Percentiles rank a stretch among this genome's conserved stretches.
Conservation (phyloP, 2,113 vertebrate species). For the Tringa solitaria region DNA sequence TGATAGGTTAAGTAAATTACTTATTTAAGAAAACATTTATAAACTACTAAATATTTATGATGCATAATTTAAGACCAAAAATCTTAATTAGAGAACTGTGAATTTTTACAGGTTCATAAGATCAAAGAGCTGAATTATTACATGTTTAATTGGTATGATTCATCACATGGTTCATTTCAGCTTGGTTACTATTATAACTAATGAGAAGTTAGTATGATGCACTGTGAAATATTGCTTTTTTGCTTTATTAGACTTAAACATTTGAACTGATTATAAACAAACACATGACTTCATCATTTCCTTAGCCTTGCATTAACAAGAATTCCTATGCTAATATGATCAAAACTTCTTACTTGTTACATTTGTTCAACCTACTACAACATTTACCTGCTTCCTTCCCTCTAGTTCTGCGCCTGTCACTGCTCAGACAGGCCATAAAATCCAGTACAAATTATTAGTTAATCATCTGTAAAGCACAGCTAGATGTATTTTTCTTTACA, state of each 20-base stretch:
- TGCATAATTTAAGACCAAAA: not conserved
- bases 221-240: not conserved
- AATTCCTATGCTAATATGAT: not conserved
- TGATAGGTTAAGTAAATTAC: not conserved
- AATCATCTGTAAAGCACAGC: not conserved
- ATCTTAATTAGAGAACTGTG: not conserved
- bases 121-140: not conserved
- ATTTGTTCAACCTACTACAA: not conserved
- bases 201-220: not conserved
- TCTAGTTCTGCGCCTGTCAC: not conserved
- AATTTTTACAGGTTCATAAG: not conserved
- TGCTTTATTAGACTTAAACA: not conserved
- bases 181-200: not conserved
- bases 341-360: not conserved
- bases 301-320: not conserved
- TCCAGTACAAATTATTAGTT: not conserved
- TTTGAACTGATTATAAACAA: not conserved
- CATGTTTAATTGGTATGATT: not conserved
- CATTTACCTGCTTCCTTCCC: not conserved
- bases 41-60: conserved; percentile 1
- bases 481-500: not conserved
- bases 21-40: not conserved
- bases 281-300: not conserved
- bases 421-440: not conserved
- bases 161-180: not conserved